Evolutionary conservation across 2,113 vertebrate species (phyloP).

Genomic region (Eudyptes chrysolophus): DNA sequence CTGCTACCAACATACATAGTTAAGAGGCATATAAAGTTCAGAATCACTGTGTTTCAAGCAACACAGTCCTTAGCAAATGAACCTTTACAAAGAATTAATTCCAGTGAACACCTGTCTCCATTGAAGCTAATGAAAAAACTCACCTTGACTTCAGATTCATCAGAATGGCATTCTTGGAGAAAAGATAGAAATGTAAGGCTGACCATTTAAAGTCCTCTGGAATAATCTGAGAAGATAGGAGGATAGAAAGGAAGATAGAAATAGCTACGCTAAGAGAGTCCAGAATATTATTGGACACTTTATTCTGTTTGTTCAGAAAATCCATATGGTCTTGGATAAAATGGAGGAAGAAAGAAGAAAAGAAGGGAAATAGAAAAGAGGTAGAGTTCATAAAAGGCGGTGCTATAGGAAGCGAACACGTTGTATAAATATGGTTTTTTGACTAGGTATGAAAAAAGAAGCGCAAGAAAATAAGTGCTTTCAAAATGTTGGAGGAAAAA

Average conservation of each 20-base stretch:
- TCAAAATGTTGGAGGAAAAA: background rate
- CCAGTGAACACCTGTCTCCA: background rate
- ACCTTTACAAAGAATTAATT: background rate
- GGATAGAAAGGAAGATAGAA: background rate
- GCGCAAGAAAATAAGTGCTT: background rate
- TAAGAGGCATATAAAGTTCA: background rate
- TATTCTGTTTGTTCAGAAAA: background rate
- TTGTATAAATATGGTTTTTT: background rate
- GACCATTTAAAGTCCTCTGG: background rate
- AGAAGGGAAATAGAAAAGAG: background rate
- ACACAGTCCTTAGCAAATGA: background rate
- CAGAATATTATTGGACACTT: background rate
- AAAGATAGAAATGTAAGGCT: background rate
- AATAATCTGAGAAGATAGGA: background rate
- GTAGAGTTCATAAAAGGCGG: background rate
- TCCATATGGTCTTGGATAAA: background rate
- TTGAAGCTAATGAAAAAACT: background rate
- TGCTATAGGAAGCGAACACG: accelerated
- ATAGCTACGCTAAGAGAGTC: background rate
- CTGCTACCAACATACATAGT: background rate
- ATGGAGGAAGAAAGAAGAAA: background rate
- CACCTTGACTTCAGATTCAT: background rate
- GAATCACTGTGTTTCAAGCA: background rate
- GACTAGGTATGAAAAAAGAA: background rate
- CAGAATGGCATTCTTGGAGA: background rate